Conservation (phyloP, 2,797 vertebrate species). For the Schizopygopsis malacanthus region DNA sequence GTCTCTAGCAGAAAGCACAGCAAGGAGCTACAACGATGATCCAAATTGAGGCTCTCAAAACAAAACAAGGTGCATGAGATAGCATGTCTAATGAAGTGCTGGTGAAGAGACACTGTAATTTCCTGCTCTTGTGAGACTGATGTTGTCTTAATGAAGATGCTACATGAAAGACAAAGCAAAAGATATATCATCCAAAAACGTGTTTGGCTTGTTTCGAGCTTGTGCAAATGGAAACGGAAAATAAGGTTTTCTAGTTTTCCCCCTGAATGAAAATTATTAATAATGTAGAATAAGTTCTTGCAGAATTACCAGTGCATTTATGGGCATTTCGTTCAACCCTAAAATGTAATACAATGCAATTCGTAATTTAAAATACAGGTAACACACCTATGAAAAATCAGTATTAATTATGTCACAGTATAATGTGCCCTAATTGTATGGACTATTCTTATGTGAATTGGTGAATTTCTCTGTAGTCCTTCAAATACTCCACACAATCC, state of each 20-base stretch:
- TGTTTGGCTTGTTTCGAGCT: slow-evolving; percentile 57
- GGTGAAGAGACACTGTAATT: slow-evolving; percentile 77
- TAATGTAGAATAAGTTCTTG: neutral
- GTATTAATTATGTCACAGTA: neutral
- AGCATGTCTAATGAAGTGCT: slow-evolving; percentile 76
- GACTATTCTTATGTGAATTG: neutral
- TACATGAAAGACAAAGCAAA: slow-evolving; percentile 58
- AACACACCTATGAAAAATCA: neutral
- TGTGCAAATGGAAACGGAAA: neutral
- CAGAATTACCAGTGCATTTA: neutral
- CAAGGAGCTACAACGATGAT: slow-evolving; percentile 55
- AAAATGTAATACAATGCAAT: neutral
- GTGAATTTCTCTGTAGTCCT: neutral
- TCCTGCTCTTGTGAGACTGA: slow-evolving; percentile 69
- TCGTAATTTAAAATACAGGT: neutral
- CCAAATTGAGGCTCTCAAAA: slow-evolving; percentile 66
- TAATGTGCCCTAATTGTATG: neutral
- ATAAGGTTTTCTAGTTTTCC: neutral
- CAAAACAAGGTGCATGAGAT: slow-evolving; percentile 77
- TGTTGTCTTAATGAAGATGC: slow-evolving; percentile 70
- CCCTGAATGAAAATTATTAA: neutral
- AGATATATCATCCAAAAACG: neutral
- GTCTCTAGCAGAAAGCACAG: slow-evolving; percentile 41
- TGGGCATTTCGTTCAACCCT: neutral
- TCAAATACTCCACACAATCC: neutral